Percentiles rank a stretch among this genome's conserved stretches.
These are phyloP conservation scores for Phaenicophaeus curvirostris DNA, from an alignment of 2,797 vertebrate genomes.

Conservation along the genomic window DNA sequence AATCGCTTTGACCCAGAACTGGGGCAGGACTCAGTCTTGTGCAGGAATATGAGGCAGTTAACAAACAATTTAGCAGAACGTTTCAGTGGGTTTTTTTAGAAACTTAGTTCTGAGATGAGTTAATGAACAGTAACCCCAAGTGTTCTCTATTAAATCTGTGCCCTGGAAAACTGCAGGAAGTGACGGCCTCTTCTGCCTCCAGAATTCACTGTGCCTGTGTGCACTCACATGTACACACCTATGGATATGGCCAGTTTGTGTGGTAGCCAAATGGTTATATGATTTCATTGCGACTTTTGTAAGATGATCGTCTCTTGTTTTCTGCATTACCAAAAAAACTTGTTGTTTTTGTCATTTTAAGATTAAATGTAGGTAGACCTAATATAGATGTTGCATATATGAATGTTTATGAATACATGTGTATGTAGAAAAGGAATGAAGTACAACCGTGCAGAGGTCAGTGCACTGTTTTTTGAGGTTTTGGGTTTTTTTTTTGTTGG, in stretches of 20 bases:
- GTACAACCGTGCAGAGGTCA: neutral
- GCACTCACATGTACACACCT: accelerated
- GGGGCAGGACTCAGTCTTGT: too few relatives aligned
- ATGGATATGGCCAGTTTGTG: neutral
- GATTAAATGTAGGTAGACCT: neutral
- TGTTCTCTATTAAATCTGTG: neutral
- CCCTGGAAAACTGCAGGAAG: neutral
- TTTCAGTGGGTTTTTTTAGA: neutral
- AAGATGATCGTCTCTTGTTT: neutral
- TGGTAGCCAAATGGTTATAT: neutral
- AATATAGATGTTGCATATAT: neutral
- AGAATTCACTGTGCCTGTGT: neutral
- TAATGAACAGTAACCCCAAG: neutral
- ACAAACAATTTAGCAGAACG: neutral
- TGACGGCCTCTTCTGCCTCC: accelerated
- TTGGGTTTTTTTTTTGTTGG: neutral
- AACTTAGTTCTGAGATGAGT: neutral
- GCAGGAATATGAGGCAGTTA: too few relatives aligned
- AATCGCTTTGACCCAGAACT: too few relatives aligned
- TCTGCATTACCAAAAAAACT: neutral
- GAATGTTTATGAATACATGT: neutral
- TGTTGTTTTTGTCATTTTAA: neutral
- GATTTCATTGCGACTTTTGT: neutral
- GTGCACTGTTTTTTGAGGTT: neutral
- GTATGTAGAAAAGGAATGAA: neutral